phyloP scores from a whole-genome alignment of 92 coral and sea anemone species.

The Porites evermanni region DNA sequence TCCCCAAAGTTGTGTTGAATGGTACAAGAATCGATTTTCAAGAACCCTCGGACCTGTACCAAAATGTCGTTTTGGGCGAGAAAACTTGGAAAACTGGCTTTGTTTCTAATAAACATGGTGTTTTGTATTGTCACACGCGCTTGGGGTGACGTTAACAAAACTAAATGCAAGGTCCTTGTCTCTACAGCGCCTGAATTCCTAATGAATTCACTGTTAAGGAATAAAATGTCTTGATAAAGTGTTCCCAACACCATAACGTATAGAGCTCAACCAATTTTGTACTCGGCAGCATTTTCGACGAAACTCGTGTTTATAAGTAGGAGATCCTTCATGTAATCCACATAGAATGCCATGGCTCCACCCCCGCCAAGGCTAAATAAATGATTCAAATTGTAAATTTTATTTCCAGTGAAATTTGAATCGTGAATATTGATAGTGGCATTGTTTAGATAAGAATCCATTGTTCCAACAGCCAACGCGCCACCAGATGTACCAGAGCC shows the following conservation, averaged over 20 bases:
- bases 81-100: not conserved
- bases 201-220: slow-evolving; percentile 11
- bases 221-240: not conserved
- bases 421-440: slow-evolving; percentile 2
- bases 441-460: not conserved
- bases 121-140: not conserved
- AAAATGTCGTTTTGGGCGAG: not conserved
- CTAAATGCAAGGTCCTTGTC: not conserved
- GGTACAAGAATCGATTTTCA: slow-evolving; percentile 1
- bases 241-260: not conserved
- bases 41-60: not conserved
- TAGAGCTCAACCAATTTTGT: slow-evolving; percentile 1
- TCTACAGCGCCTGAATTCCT: not conserved
- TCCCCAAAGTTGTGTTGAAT: slow-evolving; percentile 18
- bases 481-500: too few relatives aligned
- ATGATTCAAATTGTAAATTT: not conserved
- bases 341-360: slow-evolving; percentile 17
- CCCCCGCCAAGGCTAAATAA: not conserved
- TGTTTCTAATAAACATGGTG: slow-evolving; percentile 22
- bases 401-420: slow-evolving; percentile 13
- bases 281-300: slow-evolving; percentile 1
- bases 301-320: slow-evolving; percentile 4
- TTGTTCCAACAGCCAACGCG: slow-evolving; percentile 18
- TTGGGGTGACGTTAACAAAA: not conserved
- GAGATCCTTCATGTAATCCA: not conserved